These are phyloP conservation scores for Drosophila fulvimacula DNA, from an alignment of 2,888 invertebrate species.

Conservation along the genomic window DNA sequence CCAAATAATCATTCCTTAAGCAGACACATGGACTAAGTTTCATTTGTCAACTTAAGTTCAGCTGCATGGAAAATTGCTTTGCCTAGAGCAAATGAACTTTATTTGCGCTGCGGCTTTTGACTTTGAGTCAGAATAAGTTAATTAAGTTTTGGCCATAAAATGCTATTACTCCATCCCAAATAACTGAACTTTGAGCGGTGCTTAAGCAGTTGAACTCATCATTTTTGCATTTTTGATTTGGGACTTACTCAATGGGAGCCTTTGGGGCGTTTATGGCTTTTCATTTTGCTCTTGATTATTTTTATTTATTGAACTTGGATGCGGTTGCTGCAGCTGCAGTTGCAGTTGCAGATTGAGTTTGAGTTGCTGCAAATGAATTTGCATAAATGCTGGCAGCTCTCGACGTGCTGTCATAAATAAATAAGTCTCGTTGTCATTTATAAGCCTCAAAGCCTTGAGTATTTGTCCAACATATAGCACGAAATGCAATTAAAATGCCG, in stretches of 20 bases:
- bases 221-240: constrained; percentile 8
- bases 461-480: background rate
- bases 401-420: constrained; percentile 31
- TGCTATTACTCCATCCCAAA: background rate
- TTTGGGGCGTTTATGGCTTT: constrained; percentile 17
- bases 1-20: background rate
- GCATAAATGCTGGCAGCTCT: constrained; percentile 23
- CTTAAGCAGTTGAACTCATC: constrained; percentile 3
- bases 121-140: background rate
- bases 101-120: background rate
- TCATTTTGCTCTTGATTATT: constrained; percentile 25
- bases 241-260: background rate
- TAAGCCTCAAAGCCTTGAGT: constrained; percentile 25
- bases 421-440: constrained; percentile 12
- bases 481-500: constrained; percentile 68
- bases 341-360: constrained; percentile 1
- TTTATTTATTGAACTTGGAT: constrained; percentile 7
- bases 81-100: constrained; percentile 1
- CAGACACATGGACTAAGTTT: background rate
- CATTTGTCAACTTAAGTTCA: background rate
- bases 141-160: constrained; percentile 5
- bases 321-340: background rate
- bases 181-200: background rate
- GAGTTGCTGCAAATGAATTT: constrained; percentile 15
- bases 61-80: background rate